Evolutionary conservation across 2,113 vertebrate species (phyloP).

Genomic region (Noctilio leporinus): DNA sequence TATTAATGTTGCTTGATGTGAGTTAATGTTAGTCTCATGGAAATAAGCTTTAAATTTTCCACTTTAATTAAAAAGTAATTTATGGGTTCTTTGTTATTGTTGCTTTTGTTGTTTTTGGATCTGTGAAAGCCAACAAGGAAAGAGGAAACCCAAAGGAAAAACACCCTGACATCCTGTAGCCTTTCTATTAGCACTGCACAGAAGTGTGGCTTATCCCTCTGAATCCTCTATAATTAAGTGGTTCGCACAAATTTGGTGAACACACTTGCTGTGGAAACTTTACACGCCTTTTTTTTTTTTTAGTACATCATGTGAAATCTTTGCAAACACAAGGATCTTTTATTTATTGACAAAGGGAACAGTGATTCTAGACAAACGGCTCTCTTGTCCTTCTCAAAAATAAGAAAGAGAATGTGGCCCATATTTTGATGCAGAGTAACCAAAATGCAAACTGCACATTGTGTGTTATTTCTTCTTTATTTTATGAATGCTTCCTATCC

Average conservation of each 20-base stretch:
- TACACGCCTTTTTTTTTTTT: not conserved
- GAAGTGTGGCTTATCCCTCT: not conserved
- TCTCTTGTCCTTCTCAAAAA: conserved; percentile 50
- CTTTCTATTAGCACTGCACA: not conserved
- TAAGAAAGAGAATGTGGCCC: conserved; percentile 42
- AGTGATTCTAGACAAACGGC: conserved; percentile 41
- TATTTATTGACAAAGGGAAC: conserved; percentile 55
- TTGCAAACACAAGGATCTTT: conserved; percentile 52
- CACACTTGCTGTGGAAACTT: conserved; percentile 39
- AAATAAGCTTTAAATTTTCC: conserved; percentile 15
- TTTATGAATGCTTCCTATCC: not conserved
- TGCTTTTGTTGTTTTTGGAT: not conserved
- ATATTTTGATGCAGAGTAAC: not conserved
- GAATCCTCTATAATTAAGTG: not conserved
- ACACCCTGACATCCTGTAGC: too few relatives aligned
- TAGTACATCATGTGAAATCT: conserved; percentile 45
- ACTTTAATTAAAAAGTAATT: not conserved
- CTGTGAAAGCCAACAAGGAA: conserved; percentile 10
- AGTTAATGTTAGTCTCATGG: not conserved
- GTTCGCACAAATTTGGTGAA: not conserved
- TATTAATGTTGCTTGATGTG: not conserved
- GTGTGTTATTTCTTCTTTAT: not conserved
- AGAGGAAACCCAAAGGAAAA: not conserved
- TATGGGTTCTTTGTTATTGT: not conserved
- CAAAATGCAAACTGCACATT: not conserved